These are phyloP conservation scores for Bombus waltoni DNA, from an alignment of 1,140 invertebrate genomes.

Conservation along the genomic window DNA sequence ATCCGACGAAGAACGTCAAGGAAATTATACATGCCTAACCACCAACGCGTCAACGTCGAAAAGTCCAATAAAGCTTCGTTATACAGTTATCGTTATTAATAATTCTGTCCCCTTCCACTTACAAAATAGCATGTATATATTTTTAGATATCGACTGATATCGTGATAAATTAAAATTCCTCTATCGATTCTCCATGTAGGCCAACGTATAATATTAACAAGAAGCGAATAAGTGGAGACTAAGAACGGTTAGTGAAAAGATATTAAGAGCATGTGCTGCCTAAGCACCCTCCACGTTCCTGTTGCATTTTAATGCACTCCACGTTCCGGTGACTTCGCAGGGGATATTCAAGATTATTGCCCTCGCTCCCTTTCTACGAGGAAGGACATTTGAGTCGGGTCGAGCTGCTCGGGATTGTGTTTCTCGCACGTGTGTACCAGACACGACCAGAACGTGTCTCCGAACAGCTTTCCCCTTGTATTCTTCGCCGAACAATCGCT, in stretches of 20 bases:
- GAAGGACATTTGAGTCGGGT: conserved; percentile 59
- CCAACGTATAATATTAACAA: neutral
- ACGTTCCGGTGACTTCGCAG: conserved; percentile 36
- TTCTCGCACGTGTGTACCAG: conserved; percentile 64
- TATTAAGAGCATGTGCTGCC: neutral
- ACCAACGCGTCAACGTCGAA: neutral
- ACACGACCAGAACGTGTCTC: conserved; percentile 29
- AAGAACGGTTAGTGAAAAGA: neutral
- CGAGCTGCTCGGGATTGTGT: conserved; percentile 40
- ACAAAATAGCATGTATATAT: neutral
- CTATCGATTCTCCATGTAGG: neutral
- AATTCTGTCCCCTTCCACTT: neutral
- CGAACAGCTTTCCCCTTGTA: neutral
- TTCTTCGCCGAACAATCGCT: neutral
- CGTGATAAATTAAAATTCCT: neutral
- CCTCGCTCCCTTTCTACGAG: conserved; percentile 34
- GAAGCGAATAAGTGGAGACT: neutral
- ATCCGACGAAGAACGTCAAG: neutral
- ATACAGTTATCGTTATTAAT: neutral
- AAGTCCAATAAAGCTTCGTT: neutral
- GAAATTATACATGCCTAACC: too few relatives aligned
- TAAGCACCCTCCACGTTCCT: conserved; percentile 5
- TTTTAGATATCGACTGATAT: neutral
- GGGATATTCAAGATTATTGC: conserved; percentile 51
- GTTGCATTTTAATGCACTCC: conserved; percentile 29